Base-by-base conservation (phyloP, 2,888 invertebrate genomes). In the Hirtodrosophila alboralis region DNA sequence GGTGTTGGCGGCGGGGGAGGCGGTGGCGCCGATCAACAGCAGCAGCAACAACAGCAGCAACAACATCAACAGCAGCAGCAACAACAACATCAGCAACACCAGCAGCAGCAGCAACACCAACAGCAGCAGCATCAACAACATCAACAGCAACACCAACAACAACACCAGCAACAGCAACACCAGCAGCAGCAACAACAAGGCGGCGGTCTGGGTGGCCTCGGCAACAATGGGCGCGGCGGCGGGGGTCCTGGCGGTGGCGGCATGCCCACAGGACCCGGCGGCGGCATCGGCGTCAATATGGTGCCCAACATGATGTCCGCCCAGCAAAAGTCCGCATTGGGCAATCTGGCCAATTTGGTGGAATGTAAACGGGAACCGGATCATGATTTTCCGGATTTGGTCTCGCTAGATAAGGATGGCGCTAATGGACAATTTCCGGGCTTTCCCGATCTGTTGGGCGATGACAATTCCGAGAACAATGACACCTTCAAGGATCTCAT, bases 321-420 rank as follows among this genome's bases (percentile, higher is more conserved):
- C 33, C 84, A 86, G 31, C 87, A 87, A 45, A 88, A 88, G 49
- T 73, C 87, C 31, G 91, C 91, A 59, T 91, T 91, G 9, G 88
- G 91, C 59, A 93, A 93, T 78, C 91, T 93, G 53, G 93, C 92
- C 30, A 93, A 93, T 69, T 88, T 95, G 83, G 95, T 96, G 13
- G 96, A 96, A 90, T 96, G 96, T 91, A 95, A 95, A 74, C 94
- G 95, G 43, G 95, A 96, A 87, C 96, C 96, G 9, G 95, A 96
- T 88, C 95, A 95, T 86, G 96, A 96, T 87, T 96, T 96, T 89
- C 95, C 95, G n/a, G 96, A 96, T 69, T 91, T 96, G 74, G 96
- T 96, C 7, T 96, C 96, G 0, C 91, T 97, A 60, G 97, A 96
- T 81, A 95, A 96, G 79, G 97, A 96, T 87, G 95, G 94, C 2